Evolutionary conservation across 1,140 invertebrate species (phyloP).

Genomic region (Zeugodacus cucurbitae): DNA sequence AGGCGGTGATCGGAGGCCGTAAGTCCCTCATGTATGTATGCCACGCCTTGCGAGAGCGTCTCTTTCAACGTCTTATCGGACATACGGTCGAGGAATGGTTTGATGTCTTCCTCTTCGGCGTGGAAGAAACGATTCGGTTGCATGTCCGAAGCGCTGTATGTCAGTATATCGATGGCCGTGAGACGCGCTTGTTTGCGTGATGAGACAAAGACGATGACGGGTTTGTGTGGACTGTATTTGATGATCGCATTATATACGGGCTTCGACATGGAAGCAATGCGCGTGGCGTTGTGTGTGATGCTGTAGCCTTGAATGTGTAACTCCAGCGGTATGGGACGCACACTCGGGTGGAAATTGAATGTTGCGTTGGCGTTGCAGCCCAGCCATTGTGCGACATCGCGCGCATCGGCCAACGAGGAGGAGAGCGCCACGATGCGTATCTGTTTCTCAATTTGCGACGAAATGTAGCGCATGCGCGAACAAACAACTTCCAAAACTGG

Average conservation of each 20-base stretch:
- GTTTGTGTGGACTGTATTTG: slow-evolving; percentile 87
- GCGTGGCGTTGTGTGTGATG: slow-evolving; percentile 95
- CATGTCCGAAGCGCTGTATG: slow-evolving; percentile 90
- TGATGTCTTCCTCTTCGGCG: slow-evolving; percentile 85
- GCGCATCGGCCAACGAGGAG: slow-evolving; percentile 93
- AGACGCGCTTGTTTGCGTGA: slow-evolving; percentile 92
- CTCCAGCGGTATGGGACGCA: slow-evolving; percentile 93
- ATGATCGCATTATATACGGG: slow-evolving; percentile 96
- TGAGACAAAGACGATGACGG: slow-evolving; percentile 97
- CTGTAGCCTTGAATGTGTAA: slow-evolving; percentile 98
- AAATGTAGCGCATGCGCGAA: slow-evolving; percentile 97
- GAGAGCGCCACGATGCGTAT: slow-evolving; percentile 97
- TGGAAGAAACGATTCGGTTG: slow-evolving; percentile 89
- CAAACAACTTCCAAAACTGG: slow-evolving; percentile 97
- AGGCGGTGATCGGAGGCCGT: slow-evolving; percentile 84
- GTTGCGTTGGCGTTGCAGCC: slow-evolving; percentile 92
- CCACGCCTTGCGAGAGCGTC: slow-evolving; percentile 92
- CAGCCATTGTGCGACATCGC: slow-evolving; percentile 96
- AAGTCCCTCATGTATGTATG: slow-evolving; percentile 96
- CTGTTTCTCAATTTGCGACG: slow-evolving; percentile 92
- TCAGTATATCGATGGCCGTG: slow-evolving; percentile 95
- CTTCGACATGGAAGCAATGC: slow-evolving; percentile 96
- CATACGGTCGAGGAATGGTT: slow-evolving; percentile 88
- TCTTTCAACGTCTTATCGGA: slow-evolving; percentile 89
- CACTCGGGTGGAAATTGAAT: slow-evolving; percentile 99